Base-by-base conservation (phyloP, 1,140 invertebrate genomes). In the Zaprionus kolodkinae region DNA sequence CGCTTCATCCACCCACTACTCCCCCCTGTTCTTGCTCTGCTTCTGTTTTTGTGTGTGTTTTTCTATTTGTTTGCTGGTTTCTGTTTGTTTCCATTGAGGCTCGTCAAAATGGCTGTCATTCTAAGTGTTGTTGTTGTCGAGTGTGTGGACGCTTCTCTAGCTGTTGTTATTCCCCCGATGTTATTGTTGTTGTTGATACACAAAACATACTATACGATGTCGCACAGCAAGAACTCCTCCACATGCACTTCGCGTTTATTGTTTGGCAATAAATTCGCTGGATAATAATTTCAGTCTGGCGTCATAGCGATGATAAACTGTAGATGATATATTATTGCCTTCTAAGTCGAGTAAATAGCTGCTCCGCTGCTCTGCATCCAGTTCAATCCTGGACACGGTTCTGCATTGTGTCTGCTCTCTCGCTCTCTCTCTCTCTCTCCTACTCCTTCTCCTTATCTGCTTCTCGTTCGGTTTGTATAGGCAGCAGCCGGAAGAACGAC, bases 221-320 rank as follows among this genome's bases (percentile, higher is more conserved):
- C 36, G 25, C 65, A 74, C 17, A 68, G 12, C 27, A n/a, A 52
- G 13, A 66, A 30, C 50, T 62, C 60, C 61, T 70, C 74, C 55
- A 66, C 64, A 61, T 88, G 85, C 75, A 89, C 63, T 78, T 71
- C 78, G 76, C 88, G 76, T 79, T 91, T 86, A 88, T 91, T 84
- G 89, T 89, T 83, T 85, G 89, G 81, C 79, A 91, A 91, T 91
- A 91, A 91, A 91, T 91, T 91, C 72, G 79, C 82, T 79, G 89
- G 81, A 91, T 91, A 91, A 91, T 91, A 91, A 89, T 91, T 91
- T 91, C 84, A 91, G 89, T 82, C 84, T 91, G 89, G 89, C 89
- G 89, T 91, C 89, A 89, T 88, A 91, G 89, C 89, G 91, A 91
- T 91, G 89, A 91, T 91, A 91, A 91, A 91, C 89, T 91, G 89